These are phyloP conservation scores for Chaetogeoica ovagalla DNA, from an alignment of 2,888 invertebrate species.

Conservation along the genomic window DNA sequence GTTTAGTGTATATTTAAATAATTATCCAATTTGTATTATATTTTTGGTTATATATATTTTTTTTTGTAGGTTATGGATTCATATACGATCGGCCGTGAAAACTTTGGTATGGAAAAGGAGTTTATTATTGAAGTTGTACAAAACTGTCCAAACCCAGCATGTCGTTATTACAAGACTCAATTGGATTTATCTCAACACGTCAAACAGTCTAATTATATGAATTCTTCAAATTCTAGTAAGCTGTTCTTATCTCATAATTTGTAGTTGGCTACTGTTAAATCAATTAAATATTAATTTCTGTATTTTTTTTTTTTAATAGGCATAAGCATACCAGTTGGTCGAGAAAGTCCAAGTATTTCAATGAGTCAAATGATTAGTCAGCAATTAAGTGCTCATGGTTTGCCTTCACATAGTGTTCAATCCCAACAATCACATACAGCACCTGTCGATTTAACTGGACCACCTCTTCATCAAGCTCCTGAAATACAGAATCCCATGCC, in stretches of 20 bases:
- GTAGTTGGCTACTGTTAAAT: background rate
- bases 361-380: slow-evolving; percentile 48
- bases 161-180: slow-evolving; percentile 84
- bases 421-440: slow-evolving; percentile 10
- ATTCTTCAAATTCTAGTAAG: slow-evolving; percentile 38
- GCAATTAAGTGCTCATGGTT: slow-evolving; percentile 33
- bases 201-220: slow-evolving; percentile 45
- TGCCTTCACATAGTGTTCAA: slow-evolving; percentile 21
- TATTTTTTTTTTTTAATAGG: slow-evolving; percentile 19
- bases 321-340: slow-evolving; percentile 34
- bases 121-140: slow-evolving; percentile 87
- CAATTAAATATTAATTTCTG: background rate
- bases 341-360: slow-evolving; percentile 43
- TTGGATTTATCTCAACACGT: slow-evolving; percentile 59
- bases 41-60: background rate
- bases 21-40: slow-evolving; percentile 7
- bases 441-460: slow-evolving; percentile 48
- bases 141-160: slow-evolving; percentile 84
- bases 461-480: slow-evolving; percentile 24
- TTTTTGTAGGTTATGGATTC: slow-evolving; percentile 73
- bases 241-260: background rate
- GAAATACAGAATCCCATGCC: slow-evolving; percentile 37
- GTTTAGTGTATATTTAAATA: background rate
- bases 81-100: slow-evolving; percentile 79
- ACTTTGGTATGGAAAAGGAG: slow-evolving; percentile 87